These are phyloP conservation scores for Leptinotarsa juncta DNA, from an alignment of 2,888 invertebrate genomes.

Conservation along the genomic window DNA sequence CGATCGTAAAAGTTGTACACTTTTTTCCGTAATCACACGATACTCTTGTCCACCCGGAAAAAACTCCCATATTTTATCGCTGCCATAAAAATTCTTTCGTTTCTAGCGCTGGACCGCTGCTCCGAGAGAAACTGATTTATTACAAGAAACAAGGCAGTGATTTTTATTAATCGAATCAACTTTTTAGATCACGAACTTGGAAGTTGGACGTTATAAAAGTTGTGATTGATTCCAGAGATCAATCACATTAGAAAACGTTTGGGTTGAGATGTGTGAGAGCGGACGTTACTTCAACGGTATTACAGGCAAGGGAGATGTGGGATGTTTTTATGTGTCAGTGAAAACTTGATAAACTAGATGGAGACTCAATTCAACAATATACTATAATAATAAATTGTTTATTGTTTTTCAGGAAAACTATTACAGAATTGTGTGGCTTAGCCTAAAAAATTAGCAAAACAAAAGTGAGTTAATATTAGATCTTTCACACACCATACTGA, in stretches of 20 bases:
- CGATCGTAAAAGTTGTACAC: slow-evolving; percentile 27
- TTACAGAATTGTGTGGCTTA: too few species aligned
- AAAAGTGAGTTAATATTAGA: too few species aligned
- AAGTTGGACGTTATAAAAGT: slow-evolving; percentile 33
- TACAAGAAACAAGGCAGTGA: slow-evolving; percentile 39
- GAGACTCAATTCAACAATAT: background rate
- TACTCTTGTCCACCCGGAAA: slow-evolving; percentile 30
- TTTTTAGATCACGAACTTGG: slow-evolving; percentile 39
- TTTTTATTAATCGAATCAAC: slow-evolving; percentile 45
- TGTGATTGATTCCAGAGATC: slow-evolving; percentile 39
- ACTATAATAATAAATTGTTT: too few species aligned
- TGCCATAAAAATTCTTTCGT: slow-evolving; percentile 40
- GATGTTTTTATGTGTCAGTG: background rate
- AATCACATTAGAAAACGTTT: slow-evolving; percentile 30
- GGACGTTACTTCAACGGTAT: slow-evolving; percentile 22
- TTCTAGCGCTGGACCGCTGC: slow-evolving; percentile 28
- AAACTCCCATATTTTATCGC: slow-evolving; percentile 40
- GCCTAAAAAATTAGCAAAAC: too few species aligned
- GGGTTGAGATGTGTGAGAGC: slow-evolving; percentile 41
- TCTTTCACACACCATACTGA: too few species aligned
- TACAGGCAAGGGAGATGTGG: background rate
- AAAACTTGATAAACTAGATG: background rate
- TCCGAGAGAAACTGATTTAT: slow-evolving; percentile 45
- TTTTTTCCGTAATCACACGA: slow-evolving; percentile 26
- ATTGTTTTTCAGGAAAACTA: too few species aligned